phyloP scores from a whole-genome alignment of 1,140 invertebrate genomes.

The Lordiphosa collinella region DNA sequence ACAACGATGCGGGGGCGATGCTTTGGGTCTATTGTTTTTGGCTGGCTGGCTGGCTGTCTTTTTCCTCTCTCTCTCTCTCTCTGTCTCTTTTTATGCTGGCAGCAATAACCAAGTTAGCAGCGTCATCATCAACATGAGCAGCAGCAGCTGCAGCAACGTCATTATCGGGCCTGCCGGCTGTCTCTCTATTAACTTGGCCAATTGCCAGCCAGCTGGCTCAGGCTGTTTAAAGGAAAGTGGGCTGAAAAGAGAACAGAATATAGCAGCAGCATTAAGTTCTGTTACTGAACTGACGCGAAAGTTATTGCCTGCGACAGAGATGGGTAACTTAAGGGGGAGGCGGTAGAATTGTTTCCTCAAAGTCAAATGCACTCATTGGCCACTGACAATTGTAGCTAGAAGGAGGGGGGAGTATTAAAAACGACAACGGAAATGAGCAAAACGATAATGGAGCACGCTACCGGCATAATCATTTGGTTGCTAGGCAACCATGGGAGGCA shows the following conservation, averaged over 20 bases:
- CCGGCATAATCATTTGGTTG: slow-evolving; percentile 55
- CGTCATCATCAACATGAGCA: slow-evolving; percentile 64
- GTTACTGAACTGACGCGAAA: slow-evolving; percentile 68
- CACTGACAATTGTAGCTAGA: not conserved
- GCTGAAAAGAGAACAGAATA: slow-evolving; percentile 43
- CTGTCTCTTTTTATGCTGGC: slow-evolving; percentile 42
- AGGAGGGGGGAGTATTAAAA: slow-evolving; percentile 9
- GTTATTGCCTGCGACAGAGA: slow-evolving; percentile 69
- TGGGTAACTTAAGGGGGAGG: slow-evolving; percentile 24
- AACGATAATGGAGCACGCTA: slow-evolving; percentile 64
- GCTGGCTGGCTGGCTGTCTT: slow-evolving; percentile 7
- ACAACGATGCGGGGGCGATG: slow-evolving; percentile 1
- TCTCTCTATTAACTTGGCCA: slow-evolving; percentile 75
- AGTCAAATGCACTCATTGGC: slow-evolving; percentile 51
- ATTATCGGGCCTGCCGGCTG: slow-evolving; percentile 54
- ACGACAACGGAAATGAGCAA: slow-evolving; percentile 62
- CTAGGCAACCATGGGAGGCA: slow-evolving; percentile 4
- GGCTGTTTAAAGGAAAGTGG: slow-evolving; percentile 15
- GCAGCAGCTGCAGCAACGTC: slow-evolving; percentile 60
- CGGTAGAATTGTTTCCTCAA: not conserved
- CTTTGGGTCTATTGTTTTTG: slow-evolving; percentile 23
- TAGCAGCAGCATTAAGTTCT: slow-evolving; percentile 47
- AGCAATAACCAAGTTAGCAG: slow-evolving; percentile 74
- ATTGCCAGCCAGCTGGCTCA: slow-evolving; percentile 55
- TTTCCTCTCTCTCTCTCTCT: slow-evolving; percentile 17